Evolutionary conservation across 2,113 vertebrate species (phyloP), one percentile per base, ranked within the genome.

Genomic region (Bombycilla garrulus): DNA sequence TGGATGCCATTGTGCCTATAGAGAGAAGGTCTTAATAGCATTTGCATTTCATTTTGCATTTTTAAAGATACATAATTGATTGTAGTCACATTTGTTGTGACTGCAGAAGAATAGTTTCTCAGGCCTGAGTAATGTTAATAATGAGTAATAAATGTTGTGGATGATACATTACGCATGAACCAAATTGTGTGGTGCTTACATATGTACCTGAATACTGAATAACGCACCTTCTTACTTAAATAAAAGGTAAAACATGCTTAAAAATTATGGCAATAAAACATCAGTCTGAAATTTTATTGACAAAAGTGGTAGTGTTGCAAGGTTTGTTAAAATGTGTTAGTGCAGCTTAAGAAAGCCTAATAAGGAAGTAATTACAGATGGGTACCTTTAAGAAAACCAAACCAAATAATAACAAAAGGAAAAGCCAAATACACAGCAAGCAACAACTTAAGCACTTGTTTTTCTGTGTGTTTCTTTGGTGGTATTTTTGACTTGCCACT

Each of bases 401-500:
- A 15, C 2, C 3, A 45, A 45, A 12, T 4, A n/a, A n/a, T n/a
- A n/a, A n/a, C 8, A n/a, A 60, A 31, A 25, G 5, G 14, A 44
- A 79, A 72, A 51, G 9, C 5, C 38, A 66, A 57, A 35, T 10
- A 22, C 17, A 23, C 16, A 79, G 11, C 26, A 77, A 79, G 28
- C 48, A 77, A 45, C 6, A 5, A 57, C 69, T 82, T 84, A 44
- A 83, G 64, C 28, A 29, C 12, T 88, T 80, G 60, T 73, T 83
- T 86, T 91, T 91, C 47, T 62, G 0, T 74, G 60, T 24, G 16
- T 0, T 61, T 93, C 81, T 96, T 93, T 96, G 42, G 69, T 97
- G 56, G 73, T 94, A n/a, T 96, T 93, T 78, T 96, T 96, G 83
- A 85, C 76, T 94, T 95, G 92, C 81, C 85, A 67, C 97, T 96